These are phyloP conservation scores for Metridium senile DNA, from an alignment of 92 coral and sea anemone genomes.

Conservation along the genomic window DNA sequence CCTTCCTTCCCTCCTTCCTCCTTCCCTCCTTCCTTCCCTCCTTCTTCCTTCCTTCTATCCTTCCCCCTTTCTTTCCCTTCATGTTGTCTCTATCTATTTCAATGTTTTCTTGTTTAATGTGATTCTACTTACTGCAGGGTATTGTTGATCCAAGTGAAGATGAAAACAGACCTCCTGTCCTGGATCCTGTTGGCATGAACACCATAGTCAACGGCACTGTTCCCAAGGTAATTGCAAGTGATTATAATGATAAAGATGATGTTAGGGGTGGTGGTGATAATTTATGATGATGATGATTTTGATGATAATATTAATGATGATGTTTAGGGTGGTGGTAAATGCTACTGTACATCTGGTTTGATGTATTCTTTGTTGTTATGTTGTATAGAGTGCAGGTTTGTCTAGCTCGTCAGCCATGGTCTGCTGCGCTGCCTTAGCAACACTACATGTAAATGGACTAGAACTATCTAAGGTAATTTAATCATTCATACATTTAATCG, in stretches of 20 bases:
- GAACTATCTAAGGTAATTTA: constrained; percentile 78
- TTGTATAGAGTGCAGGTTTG: constrained; percentile 94
- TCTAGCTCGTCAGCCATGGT: constrained; percentile 99
- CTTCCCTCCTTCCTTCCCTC: too few relatives aligned
- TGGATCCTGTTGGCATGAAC: constrained; percentile 91
- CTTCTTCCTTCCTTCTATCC: too few relatives aligned
- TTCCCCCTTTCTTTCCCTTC: too few relatives aligned
- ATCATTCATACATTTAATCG: not conserved
- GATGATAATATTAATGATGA: not conserved
- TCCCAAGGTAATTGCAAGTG: constrained; percentile 68
- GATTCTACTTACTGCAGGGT: constrained; percentile 84
- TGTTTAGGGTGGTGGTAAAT: not conserved
- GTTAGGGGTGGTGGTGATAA: not conserved
- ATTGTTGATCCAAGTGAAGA: constrained; percentile 60
- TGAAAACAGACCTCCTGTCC: constrained; percentile 24
- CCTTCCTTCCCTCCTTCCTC: too few relatives aligned
- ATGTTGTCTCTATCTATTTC: too few relatives aligned
- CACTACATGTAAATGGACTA: constrained; percentile 89
- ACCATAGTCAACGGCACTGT: constrained; percentile 87
- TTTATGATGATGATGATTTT: not conserved
- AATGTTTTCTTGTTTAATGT: too few relatives aligned
- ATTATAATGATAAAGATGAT: not conserved
- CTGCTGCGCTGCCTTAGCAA: constrained; percentile 95
- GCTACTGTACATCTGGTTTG: too few relatives aligned
- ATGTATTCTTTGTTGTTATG: too few relatives aligned